phyloP scores from a whole-genome alignment of 2,113 vertebrate genomes.

The Aptenodytes patagonicus region DNA sequence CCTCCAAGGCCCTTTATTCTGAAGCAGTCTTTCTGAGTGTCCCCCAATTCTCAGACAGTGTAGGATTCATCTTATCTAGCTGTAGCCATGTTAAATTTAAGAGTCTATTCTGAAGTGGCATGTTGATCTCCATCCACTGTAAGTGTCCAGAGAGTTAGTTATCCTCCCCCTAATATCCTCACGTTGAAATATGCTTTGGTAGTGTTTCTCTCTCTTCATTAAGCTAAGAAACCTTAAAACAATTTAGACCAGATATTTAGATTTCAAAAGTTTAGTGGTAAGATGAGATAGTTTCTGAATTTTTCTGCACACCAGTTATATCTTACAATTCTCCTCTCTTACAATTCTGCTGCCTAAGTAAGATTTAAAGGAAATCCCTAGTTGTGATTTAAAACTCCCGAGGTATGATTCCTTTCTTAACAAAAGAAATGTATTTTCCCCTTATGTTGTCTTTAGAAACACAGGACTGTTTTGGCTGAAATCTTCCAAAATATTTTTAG shows the following conservation, averaged over 20 bases:
- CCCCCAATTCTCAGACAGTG: neutral
- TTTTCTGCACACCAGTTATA: neutral
- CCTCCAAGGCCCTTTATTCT: neutral
- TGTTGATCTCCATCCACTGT: neutral
- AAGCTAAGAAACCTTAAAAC: neutral
- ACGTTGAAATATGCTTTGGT: neutral
- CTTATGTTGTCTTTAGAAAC: neutral
- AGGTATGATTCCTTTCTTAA: neutral
- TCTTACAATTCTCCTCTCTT: neutral
- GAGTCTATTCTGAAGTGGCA: neutral
- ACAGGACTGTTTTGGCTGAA: neutral
- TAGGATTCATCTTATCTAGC: neutral
- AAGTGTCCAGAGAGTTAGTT: neutral
- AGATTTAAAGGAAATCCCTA: neutral
- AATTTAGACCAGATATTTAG: neutral
- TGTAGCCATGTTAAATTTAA: neutral
- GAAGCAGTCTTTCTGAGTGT: neutral
- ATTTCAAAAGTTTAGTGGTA: neutral
- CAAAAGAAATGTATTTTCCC: neutral
- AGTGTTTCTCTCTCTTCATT: neutral
- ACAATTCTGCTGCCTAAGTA: neutral
- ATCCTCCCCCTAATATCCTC: neutral
- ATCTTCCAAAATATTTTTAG: neutral
- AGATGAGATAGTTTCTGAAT: neutral
- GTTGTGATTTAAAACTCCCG: neutral